Evolutionary conservation across 2,113 vertebrate species (phyloP).

Genomic region (Fulmarus glacialis): DNA sequence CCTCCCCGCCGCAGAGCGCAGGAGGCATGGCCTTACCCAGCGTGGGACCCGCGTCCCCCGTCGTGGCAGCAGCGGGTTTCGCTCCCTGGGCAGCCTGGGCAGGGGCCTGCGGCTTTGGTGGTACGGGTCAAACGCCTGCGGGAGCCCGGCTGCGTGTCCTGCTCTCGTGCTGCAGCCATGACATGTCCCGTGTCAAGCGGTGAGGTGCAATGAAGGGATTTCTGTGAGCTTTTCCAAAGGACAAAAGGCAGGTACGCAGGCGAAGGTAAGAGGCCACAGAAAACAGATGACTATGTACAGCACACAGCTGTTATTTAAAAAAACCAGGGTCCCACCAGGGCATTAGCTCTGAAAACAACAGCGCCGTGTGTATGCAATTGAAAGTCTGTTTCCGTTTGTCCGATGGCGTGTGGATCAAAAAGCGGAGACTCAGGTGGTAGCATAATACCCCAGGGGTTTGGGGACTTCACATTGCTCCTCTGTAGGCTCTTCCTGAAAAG

Average conservation of each 20-base stretch:
- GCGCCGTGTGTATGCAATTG: no score
- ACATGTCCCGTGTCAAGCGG: fast-evolving
- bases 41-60: fast-evolving
- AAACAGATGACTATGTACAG: not conserved
- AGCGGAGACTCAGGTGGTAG: not conserved
- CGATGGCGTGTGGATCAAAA: not conserved
- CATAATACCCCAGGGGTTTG: not conserved
- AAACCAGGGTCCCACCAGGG: fast-evolving
- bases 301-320: not conserved
- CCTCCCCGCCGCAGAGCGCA: fast-evolving
- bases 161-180: fast-evolving
- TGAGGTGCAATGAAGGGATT: fast-evolving
- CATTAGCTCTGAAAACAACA: not conserved
- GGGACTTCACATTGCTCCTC: not conserved
- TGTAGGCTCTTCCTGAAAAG: not conserved
- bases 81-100: fast-evolving
- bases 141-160: fast-evolving
- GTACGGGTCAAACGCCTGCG: fast-evolving
- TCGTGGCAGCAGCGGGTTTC: fast-evolving
- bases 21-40: no score
- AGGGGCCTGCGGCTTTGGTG: no score
- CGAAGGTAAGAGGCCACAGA: not conserved
- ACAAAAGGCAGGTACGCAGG: not conserved
- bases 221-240: not conserved
- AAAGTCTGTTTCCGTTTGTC: not conserved